Evolutionary conservation across 2,797 vertebrate species (phyloP).

Genomic region (Sphaeramia orbicularis): DNA sequence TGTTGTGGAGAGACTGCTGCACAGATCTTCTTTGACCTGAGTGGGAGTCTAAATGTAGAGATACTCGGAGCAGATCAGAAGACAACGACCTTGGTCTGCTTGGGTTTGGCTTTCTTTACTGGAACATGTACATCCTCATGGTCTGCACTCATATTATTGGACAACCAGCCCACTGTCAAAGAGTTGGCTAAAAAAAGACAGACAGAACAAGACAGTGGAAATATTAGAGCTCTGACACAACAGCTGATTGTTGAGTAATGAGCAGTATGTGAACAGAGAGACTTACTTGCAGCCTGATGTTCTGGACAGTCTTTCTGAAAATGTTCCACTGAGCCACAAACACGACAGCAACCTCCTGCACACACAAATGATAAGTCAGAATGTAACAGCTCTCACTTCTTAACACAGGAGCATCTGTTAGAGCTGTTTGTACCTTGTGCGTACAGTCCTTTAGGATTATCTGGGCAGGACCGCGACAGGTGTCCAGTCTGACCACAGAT

Average conservation of each 20-base stretch:
- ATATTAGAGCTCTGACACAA: neutral
- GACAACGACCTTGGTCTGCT: constrained; percentile 87
- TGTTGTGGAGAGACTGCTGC: too few species aligned
- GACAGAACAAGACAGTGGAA: neutral
- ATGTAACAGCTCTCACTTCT: accelerated
- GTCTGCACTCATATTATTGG: constrained; percentile 92
- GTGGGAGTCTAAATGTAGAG: neutral
- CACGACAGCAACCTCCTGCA: constrained; percentile 91
- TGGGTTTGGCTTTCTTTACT: constrained; percentile 80
- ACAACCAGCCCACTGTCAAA: constrained; percentile 90
- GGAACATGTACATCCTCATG: constrained; percentile 88
- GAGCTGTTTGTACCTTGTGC: constrained; percentile 86
- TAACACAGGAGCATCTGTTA: neutral
- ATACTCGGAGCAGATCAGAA: constrained; percentile 82
- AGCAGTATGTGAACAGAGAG: neutral
- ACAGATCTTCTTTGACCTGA: too few species aligned
- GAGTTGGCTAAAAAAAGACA: constrained; percentile 80
- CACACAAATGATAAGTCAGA: neutral
- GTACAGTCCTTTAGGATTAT: constrained; percentile 96
- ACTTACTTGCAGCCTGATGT: constrained; percentile 89
- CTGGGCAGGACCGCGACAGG: constrained; percentile 91
- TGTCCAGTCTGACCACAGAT: constrained; percentile 95
- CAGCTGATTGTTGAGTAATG: neutral
- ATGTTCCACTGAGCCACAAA: constrained; percentile 97
- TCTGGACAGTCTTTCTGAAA: constrained; percentile 95